These are phyloP conservation scores for Amiota mariae DNA, from an alignment of 2,888 invertebrate species.

Conservation along the genomic window DNA sequence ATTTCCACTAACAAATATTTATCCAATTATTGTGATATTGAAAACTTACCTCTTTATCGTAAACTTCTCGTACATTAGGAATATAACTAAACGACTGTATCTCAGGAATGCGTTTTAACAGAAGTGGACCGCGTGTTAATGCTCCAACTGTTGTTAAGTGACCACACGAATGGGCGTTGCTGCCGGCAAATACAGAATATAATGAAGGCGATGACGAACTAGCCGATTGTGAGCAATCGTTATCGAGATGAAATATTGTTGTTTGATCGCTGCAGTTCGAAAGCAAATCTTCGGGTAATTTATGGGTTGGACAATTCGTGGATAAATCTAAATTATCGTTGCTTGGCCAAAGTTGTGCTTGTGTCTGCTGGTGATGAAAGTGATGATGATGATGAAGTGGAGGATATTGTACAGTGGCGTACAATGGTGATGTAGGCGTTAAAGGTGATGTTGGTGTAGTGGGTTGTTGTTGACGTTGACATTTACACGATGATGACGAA, in stretches of 20 bases:
- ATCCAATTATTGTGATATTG: no score
- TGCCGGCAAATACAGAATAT: conserved; percentile 35
- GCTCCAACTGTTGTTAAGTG: conserved; percentile 25
- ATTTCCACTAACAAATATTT: no score
- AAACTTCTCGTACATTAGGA: conserved; percentile 57
- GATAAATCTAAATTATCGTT: conserved; percentile 44
- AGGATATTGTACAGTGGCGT: conserved; percentile 33
- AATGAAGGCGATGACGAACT: conserved; percentile 51
- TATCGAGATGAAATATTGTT: conserved; percentile 53
- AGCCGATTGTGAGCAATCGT: conserved; percentile 50
- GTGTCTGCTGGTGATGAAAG: background rate
- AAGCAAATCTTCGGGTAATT: conserved; percentile 49
- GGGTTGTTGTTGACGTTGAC: conserved; percentile 32
- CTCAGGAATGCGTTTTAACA: conserved; percentile 60
- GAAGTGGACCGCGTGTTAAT: conserved; percentile 40
- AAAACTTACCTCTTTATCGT: conserved; percentile 64
- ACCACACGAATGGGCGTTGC: conserved; percentile 18
- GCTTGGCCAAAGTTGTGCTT: conserved; percentile 48
- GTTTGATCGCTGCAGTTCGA: conserved; percentile 60
- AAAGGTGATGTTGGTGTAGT: conserved; percentile 31
- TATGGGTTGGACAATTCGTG: conserved; percentile 30
- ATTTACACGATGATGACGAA: conserved; percentile 27
- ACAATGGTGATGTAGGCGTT: conserved; percentile 26
- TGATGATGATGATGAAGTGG: conserved; percentile 9
- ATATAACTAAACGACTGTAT: conserved; percentile 66